A percentile compares a stretch with the other conserved stretches of the same genome.
These are phyloP conservation scores for Prietella phreatophila DNA, from an alignment of 2,113 vertebrate species.

Conservation along the genomic window DNA sequence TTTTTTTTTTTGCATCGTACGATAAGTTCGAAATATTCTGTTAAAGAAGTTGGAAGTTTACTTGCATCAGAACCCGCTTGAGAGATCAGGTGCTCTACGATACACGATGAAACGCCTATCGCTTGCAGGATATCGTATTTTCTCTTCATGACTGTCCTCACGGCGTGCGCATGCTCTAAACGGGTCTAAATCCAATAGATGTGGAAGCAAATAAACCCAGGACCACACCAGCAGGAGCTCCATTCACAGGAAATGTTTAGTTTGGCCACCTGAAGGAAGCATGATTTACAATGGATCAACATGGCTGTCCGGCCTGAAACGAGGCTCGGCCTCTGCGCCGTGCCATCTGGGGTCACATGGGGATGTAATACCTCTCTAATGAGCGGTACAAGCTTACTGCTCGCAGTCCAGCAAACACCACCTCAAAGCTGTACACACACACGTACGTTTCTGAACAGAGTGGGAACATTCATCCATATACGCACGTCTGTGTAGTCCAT, in stretches of 20 bases:
- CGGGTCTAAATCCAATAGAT: conserved; percentile 1
- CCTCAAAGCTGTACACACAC: conserved; percentile 17
- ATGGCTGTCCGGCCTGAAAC: conserved; percentile 30
- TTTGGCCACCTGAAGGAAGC: conserved; percentile 40
- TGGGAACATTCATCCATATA: background rate
- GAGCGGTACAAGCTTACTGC: conserved; percentile 8
- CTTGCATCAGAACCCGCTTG: background rate
- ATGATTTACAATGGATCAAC: conserved; percentile 57
- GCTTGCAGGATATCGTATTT: background rate
- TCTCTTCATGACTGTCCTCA: conserved; percentile 21
- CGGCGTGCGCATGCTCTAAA: conserved; percentile 23
- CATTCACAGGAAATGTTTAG: conserved; percentile 51
- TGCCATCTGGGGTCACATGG: conserved; percentile 46
- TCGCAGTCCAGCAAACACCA: conserved; percentile 3
- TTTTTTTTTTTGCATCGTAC: background rate
- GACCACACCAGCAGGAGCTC: conserved; percentile 46
- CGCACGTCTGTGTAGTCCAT: background rate
- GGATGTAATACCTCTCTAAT: conserved; percentile 22
- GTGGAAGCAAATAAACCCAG: conserved; percentile 46
- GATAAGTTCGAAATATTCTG: background rate
- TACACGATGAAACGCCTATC: background rate
- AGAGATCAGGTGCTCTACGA: background rate
- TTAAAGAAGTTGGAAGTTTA: background rate
- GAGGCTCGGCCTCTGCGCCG: background rate
- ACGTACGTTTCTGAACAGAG: background rate